Evolutionary conservation across 2,888 invertebrate genomes (phyloP), one percentile per base, ranked within the genome.

Genomic region (Pristionchus japonicus): DNA sequence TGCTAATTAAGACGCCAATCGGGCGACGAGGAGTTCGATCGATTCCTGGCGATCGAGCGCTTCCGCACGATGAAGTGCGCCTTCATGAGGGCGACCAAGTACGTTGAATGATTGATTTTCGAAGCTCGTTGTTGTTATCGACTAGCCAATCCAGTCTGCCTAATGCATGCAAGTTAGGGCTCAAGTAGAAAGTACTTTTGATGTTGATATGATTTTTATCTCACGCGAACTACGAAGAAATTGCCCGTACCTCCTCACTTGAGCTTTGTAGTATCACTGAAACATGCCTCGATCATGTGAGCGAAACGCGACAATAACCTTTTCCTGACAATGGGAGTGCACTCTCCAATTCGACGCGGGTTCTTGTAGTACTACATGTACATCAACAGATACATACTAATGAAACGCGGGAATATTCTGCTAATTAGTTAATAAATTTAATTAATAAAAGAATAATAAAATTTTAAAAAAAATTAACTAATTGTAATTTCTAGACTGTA

Each of bases 31-130:
- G 80, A 87, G n/a, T 87, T 87, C 77, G 87, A 87, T 57, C 49
- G 61, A 57, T 52, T 27, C 40, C 77, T 87, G 77, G 74, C 77
- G 34, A 64, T 77, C 6, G 87, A 87, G 40, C 77, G 87, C 37
- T 80, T 87, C 27, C 87, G 87, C 34, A 80, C 77, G 27, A 34
- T 57, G n/a, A 87, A 77, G n/a, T 87, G 87, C 43, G 87, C 74
- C 37, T 87, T 87, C n/a, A 74, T 77, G 80, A 34, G 87, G 40
- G 87, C 87, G 4, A 57, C 87, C 49, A 87, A 87, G 87, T 87
- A 17, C 77, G 86, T n/a, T n/a, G n/a, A n/a, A n/a, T n/a, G n/a
- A n/a, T n/a, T n/a, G n/a, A n/a, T n/a, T n/a, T n/a, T n/a, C n/a
- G n/a, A n/a, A n/a, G n/a, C n/a, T n/a, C n/a, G n/a, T n/a, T n/a